Base-by-base conservation (phyloP, 1,140 invertebrate species). In the Drosophila baimaii region DNA sequence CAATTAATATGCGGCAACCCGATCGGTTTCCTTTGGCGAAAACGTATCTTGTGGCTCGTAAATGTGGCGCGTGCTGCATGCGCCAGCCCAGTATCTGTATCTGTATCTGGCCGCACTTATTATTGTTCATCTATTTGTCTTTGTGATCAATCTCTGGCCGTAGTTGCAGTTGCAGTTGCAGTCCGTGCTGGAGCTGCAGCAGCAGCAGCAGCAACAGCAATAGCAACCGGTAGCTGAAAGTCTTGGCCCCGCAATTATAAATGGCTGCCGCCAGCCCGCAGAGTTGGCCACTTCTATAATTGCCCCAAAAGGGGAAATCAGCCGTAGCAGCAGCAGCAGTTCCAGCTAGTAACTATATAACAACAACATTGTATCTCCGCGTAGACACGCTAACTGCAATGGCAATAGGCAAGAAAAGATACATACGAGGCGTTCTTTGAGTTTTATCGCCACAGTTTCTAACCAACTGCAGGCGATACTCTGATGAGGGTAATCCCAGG, bases 51-150 rank as follows among this genome's bases (percentile, higher is more conserved):
- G 23, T 47, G 4, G 29, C 21, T 35, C 29, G 25, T 25, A 35
- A 41, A 46, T 71, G 68, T 70, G 69, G 69, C 69, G 69, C 69
- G 69, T 71, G 69, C 69, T 71, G 66, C 69, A 71, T 71, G 69
- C 66, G 69, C 66, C 23, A 57, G 49, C 66, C 64, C 64, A 70
- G 51, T 44, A 46, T 46, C 49, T 46, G 31, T 37, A 35, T 29
- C 62, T 68, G 62, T 44, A 54, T n/a, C 59, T 46, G 25, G 23
- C 63, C 63, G 52, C 69, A 71, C 69, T 71, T 71, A 71, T 71
- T 71, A 58, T 57, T 39, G 51, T 71, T 52, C 69, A 71, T 71
- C 65, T 71, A 71, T 71, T 71, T 71, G 69, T 71, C 69, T 71
- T 71, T 58, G 69, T 58, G 69, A 71, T 71, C 69, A 71, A 71